phyloP scores from a whole-genome alignment of 1,140 invertebrate species.

The Drosophila mojavensis region DNA sequence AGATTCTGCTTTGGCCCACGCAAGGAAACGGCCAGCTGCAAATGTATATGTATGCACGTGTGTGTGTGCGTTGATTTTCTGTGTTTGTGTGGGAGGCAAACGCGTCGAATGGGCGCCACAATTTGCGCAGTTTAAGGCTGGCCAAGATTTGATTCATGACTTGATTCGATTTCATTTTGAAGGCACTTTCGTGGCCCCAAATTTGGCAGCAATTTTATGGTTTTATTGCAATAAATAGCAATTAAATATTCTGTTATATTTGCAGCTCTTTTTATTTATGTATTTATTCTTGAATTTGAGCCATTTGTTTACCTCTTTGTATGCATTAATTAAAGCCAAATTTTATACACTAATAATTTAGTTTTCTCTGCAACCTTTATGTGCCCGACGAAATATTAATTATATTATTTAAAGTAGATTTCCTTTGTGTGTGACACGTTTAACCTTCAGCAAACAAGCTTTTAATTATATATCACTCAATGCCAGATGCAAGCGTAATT shows the following conservation, averaged over 20 bases:
- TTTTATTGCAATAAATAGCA: not conserved
- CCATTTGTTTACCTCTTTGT: not conserved
- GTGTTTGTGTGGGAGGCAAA: slow-evolving; percentile 38
- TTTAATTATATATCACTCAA: slow-evolving; percentile 30
- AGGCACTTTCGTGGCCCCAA: slow-evolving; percentile 25
- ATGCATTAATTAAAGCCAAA: not conserved
- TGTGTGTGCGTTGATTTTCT: slow-evolving; percentile 5
- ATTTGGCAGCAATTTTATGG: not conserved
- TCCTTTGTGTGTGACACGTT: slow-evolving; percentile 17
- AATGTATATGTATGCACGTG: slow-evolving; percentile 3
- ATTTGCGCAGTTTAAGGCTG: slow-evolving; percentile 68
- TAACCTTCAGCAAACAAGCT: slow-evolving; percentile 26
- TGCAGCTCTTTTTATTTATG: not conserved
- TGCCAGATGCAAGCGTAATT: slow-evolving; percentile 27
- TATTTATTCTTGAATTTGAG: too few species aligned
- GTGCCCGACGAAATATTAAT: slow-evolving; percentile 11
- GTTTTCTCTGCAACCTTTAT: slow-evolving; percentile 2
- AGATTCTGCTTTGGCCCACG: slow-evolving; percentile 25
- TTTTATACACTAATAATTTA: not conserved
- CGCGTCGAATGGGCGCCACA: slow-evolving; percentile 59
- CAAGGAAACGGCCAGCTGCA: slow-evolving; percentile 19
- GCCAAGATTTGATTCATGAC: slow-evolving; percentile 41
- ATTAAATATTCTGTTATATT: not conserved
- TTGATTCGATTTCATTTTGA: slow-evolving; percentile 57
- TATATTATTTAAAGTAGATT: slow-evolving; percentile 2